Conservation (phyloP, 2,888 invertebrate species). For the Drosophila affinis region DNA sequence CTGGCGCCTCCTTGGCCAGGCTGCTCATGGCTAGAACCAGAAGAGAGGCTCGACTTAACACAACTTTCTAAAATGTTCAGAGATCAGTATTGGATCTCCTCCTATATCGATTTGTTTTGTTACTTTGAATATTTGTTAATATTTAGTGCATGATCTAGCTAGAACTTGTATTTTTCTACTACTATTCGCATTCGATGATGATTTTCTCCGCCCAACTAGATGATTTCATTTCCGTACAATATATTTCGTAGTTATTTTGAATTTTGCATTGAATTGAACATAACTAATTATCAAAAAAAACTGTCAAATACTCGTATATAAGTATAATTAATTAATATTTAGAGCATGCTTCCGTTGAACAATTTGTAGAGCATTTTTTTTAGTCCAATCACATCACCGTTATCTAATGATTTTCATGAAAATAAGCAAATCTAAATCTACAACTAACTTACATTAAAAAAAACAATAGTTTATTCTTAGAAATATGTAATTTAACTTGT, state of each 20-base stretch:
- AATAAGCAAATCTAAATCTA: slow-evolving; percentile 10
- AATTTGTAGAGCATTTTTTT: slow-evolving; percentile 35
- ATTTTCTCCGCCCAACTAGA: slow-evolving; percentile 16
- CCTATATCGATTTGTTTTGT: neutral
- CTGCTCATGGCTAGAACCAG: neutral
- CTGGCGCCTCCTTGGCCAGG: neutral
- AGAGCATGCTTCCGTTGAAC: slow-evolving; percentile 36
- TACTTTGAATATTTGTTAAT: slow-evolving; percentile 22
- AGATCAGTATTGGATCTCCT: neutral
- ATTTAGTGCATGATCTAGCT: slow-evolving; percentile 55
- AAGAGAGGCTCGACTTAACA: slow-evolving; percentile 1
- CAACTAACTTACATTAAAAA: neutral
- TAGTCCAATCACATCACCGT: slow-evolving; percentile 39
- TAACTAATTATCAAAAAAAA: too few species aligned
- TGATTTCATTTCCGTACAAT: slow-evolving; percentile 13
- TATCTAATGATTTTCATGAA: slow-evolving; percentile 40
- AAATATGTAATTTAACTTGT: slow-evolving; percentile 20
- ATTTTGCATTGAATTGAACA: slow-evolving; percentile 16
- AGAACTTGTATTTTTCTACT: slow-evolving; percentile 20
- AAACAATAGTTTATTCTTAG: slow-evolving; percentile 5
- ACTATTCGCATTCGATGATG: neutral
- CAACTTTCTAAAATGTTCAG: neutral
- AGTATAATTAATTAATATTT: neutral
- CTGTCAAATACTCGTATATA: neutral
- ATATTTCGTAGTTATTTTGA: slow-evolving; percentile 39